These are phyloP conservation scores for Drosophila antonietae DNA, from an alignment of 2,888 invertebrate species.

Conservation along the genomic window DNA sequence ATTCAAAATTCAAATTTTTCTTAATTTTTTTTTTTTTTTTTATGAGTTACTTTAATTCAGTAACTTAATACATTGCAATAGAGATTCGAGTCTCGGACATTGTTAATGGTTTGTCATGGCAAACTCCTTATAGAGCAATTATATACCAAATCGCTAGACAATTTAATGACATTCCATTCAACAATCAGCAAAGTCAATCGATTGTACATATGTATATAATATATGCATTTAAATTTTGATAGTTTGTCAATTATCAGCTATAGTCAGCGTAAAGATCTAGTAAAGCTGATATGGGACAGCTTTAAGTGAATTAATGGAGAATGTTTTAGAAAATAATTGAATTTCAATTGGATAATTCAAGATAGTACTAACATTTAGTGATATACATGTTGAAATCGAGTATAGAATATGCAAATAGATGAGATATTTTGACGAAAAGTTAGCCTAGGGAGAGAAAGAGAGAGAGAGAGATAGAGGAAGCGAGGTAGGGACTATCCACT, in stretches of 20 bases:
- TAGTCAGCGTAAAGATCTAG: neutral
- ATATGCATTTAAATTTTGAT: neutral
- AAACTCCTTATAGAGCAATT: neutral
- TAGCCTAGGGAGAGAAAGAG: neutral
- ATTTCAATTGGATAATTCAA: neutral
- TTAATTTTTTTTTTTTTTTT: no score
- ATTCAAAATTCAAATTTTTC: no score
- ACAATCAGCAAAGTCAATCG: neutral
- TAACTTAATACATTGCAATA: neutral
- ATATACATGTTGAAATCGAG: neutral
- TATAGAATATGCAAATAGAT: neutral
- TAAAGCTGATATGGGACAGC: neutral
- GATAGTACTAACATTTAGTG: neutral
- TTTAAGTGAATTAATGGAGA: neutral
- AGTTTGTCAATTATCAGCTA: conserved; percentile 7
- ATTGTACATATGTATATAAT: neutral
- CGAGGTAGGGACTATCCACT: neutral
- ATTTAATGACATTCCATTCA: neutral
- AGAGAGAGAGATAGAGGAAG: neutral
- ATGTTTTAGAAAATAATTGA: neutral
- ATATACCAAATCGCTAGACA: neutral
- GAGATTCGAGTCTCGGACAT: neutral
- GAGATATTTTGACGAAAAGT: no score
- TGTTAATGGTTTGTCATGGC: neutral
- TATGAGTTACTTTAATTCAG: no score